A percentile compares a stretch with the other conserved stretches of the same genome.
Evolutionary conservation across 2,797 vertebrate genomes (phyloP).

Genomic region (Ibycter americanus): DNA sequence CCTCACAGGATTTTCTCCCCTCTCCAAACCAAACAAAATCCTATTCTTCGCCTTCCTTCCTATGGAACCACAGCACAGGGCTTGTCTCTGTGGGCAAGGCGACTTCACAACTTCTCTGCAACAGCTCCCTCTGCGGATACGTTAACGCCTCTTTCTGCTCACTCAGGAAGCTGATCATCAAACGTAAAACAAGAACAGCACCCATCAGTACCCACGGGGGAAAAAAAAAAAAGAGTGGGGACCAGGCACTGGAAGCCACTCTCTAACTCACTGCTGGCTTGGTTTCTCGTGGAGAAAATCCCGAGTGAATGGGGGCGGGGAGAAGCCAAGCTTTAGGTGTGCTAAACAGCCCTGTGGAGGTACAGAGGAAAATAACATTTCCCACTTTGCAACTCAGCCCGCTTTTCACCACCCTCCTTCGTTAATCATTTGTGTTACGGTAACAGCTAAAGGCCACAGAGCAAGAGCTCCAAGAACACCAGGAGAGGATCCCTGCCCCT

Average conservation of each 20-base stretch:
- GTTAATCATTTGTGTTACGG: neutral
- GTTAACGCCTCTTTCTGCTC: neutral
- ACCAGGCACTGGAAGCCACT: neutral
- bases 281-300: neutral
- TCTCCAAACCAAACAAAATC: neutral
- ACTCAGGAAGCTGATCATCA: neutral
- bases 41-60: neutral
- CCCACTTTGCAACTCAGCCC: neutral
- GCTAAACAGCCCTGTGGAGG: neutral
- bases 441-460: neutral
- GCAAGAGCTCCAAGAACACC: neutral
- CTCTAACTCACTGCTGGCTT: neutral
- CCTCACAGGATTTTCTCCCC: too few species aligned
- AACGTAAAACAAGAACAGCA: neutral
- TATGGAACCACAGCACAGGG: rapidly evolving
- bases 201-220: neutral
- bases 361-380: rapidly evolving
- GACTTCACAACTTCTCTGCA: neutral
- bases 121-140: neutral
- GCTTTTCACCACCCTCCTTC: neutral
- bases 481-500: neutral
- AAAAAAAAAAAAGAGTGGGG: neutral
- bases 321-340: neutral
- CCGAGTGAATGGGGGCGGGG: rapidly evolving
- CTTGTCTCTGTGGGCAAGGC: neutral